These are phyloP conservation scores for Oopsacas minuta DNA, from an alignment of 37 sponge, comb jelly and placozoan species.

Conservation along the genomic window DNA sequence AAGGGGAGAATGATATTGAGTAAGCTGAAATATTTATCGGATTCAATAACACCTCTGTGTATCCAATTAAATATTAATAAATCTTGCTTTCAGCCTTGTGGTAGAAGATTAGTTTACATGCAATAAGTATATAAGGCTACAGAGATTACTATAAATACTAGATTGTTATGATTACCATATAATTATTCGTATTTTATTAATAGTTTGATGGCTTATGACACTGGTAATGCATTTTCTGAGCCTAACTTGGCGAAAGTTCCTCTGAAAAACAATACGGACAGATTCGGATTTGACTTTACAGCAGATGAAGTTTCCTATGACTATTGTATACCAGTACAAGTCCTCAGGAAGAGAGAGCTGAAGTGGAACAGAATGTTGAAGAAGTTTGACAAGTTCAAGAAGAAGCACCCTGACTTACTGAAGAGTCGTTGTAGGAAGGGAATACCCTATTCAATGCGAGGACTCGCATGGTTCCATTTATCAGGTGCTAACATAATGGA, in stretches of 20 bases:
- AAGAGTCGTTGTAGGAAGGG: conserved; percentile 88
- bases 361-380: neutral
- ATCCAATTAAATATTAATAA: too few species aligned
- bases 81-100: too few species aligned
- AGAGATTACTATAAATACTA: too few species aligned
- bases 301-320: conserved; percentile 12
- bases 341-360: neutral
- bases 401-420: conserved; percentile 12
- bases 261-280: neutral
- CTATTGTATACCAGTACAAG: neutral
- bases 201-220: neutral
- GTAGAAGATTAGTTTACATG: too few species aligned
- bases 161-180: too few species aligned
- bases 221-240: neutral
- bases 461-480: conserved; percentile 56
- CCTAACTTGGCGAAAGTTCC: neutral
- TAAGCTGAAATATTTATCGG: too few species aligned
- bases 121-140: too few species aligned
- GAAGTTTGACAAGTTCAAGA: neutral
- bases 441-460: conserved; percentile 82
- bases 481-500: conserved; percentile 55
- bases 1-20: too few species aligned
- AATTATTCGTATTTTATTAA: too few species aligned
- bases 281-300: neutral
- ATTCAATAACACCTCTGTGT: too few species aligned